A percentile compares a stretch with the other conserved stretches of the same genome.
Evolutionary conservation across 2,113 vertebrate species (phyloP).

Genomic region (Leucoraja erinaceus): DNA sequence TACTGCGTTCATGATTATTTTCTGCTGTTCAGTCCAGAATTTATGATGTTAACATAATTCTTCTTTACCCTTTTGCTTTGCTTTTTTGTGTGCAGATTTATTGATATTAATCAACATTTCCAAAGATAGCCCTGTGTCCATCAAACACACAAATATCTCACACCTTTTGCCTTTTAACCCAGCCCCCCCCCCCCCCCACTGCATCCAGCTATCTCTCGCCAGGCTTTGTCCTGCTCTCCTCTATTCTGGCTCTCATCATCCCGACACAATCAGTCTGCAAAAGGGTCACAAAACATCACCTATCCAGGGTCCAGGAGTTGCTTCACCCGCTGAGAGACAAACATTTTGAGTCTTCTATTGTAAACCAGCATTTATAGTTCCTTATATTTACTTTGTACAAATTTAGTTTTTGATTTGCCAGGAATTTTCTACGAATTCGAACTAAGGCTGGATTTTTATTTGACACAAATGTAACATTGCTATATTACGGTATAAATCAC

Average conservation of each 20-base stretch:
- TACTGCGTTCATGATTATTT: neutral
- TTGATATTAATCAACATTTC: neutral
- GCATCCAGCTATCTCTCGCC: too few relatives aligned
- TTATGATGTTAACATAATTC: neutral
- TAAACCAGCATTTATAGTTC: too few relatives aligned
- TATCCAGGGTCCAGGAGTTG: too few relatives aligned
- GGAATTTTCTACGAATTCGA: neutral
- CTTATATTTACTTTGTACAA: neutral
- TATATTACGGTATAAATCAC: slow-evolving; percentile 42
- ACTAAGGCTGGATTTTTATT: neutral
- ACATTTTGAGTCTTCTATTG: too few relatives aligned
- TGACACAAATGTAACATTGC: neutral
- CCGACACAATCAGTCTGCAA: too few relatives aligned
- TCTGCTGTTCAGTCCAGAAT: neutral
- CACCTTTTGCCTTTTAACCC: too few relatives aligned
- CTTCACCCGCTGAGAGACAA: too few relatives aligned
- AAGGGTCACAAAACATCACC: too few relatives aligned
- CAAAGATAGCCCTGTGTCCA: neutral
- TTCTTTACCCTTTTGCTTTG: neutral
- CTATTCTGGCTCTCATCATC: too few relatives aligned
- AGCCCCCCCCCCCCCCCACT: too few relatives aligned
- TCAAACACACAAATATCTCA: neutral
- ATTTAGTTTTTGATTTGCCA: neutral
- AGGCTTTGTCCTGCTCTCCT: too few relatives aligned
- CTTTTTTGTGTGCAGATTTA: neutral